phyloP scores from a whole-genome alignment of 2,797 vertebrate genomes.

The Lepus oiostolus region DNA sequence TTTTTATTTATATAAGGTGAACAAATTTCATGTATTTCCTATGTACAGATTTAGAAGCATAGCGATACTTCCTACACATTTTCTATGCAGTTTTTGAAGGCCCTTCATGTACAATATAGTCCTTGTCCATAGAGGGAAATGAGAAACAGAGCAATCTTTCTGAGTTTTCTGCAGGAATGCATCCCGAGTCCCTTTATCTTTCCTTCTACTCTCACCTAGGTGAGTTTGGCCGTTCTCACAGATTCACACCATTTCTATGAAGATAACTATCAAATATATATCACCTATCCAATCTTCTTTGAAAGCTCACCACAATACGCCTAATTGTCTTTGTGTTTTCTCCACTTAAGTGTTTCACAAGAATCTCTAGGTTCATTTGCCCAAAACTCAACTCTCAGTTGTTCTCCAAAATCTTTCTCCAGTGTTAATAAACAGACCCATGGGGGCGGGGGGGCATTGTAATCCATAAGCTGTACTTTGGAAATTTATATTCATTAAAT shows the following conservation, averaged over 20 bases:
- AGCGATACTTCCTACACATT: no score
- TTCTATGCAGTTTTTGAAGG: no score
- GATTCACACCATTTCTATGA: not conserved
- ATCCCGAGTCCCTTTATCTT: not conserved
- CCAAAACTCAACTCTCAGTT: slow-evolving; percentile 10
- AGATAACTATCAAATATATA: not conserved
- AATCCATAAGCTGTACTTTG: no score
- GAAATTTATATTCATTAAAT: no score
- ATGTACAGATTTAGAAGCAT: no score
- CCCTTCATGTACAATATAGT: not conserved
- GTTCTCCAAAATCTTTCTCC: slow-evolving; percentile 3
- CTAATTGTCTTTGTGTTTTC: not conserved
- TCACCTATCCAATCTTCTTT: not conserved
- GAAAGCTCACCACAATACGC: not conserved
- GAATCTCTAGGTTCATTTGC: not conserved
- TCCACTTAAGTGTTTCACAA: slow-evolving; percentile 6
- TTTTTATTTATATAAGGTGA: no score
- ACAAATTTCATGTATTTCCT: no score
- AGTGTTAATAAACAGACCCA: not conserved
- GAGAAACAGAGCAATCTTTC: not conserved
- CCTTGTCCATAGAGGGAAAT: not conserved
- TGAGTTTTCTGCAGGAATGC: not conserved
- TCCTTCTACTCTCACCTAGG: not conserved
- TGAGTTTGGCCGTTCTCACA: not conserved
- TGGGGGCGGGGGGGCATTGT: not conserved